These are phyloP conservation scores for Macrotis lagotis DNA, from an alignment of 2,113 vertebrate genomes.

Conservation along the genomic window DNA sequence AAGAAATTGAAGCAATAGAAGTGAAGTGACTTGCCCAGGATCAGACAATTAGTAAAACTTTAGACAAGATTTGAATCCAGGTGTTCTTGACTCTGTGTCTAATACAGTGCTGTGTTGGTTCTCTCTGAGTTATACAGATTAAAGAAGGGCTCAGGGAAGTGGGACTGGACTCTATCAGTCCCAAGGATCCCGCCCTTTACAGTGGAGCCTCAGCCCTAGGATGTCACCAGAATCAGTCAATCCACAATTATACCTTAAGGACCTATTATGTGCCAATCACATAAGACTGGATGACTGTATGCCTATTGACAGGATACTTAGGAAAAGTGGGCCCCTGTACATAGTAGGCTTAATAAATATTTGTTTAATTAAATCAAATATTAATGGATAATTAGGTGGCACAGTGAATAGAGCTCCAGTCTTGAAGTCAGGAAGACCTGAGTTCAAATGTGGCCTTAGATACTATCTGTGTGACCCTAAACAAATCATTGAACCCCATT, in stretches of 20 bases:
- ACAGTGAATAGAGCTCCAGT: not conserved
- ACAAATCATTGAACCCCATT: not conserved
- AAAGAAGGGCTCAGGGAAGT: not conserved
- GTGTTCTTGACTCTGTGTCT: not conserved
- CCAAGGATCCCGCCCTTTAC: not conserved
- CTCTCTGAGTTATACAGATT: not conserved
- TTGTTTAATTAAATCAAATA: not conserved
- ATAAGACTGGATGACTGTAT: not conserved
- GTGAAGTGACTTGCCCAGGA: not conserved
- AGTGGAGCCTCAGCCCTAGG: not conserved
- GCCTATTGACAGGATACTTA: not conserved
- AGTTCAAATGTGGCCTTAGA: not conserved
- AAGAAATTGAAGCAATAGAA: not conserved
- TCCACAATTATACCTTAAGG: not conserved
- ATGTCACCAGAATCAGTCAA: not conserved
- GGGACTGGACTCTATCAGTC: not conserved
- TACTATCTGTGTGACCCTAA: not conserved
- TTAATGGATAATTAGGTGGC: not conserved
- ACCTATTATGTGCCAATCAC: not conserved
- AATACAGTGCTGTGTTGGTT: not conserved
- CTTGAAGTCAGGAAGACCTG: not conserved
- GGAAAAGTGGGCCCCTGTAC: not conserved
- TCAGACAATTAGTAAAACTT: not conserved
- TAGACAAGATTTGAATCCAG: not conserved
- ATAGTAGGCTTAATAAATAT: not conserved